Evolutionary conservation across 2,113 vertebrate genomes (phyloP), one percentile per base, ranked within the genome.

Genomic region (Perccottus glenii): DNA sequence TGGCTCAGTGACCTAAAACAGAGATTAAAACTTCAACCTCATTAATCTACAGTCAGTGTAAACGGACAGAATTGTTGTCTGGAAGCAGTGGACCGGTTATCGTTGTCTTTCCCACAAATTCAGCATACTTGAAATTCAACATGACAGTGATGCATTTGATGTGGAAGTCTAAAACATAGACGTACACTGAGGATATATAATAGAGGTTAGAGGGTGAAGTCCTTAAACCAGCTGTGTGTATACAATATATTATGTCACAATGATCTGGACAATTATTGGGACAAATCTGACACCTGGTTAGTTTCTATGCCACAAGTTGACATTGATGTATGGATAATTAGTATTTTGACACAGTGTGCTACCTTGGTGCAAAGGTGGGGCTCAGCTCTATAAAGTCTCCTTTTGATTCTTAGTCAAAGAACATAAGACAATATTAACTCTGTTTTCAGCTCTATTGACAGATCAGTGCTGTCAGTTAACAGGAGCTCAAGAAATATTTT

Each of bases 91-190:
- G 45, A 66, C 56, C 27, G 67, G 40, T 2, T 65, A 59, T 4
- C 44, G 49, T 43, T 48, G 48, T 50, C 57, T 68, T 27, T 74
- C 45, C n/a, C 5, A 38, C 46, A 64, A 32, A 46, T 56, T 73
- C 46, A 49, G 59, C 67, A 61, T 53, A 57, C 61, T 36, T 76
- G 49, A 78, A 85, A 87, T 80, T 76, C 69, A 81, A 83, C 74
- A 76, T 44, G 14, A 45, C 11, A 49, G 64, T 81, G 78, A 77
- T 79, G 70, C 53, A 77, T 81, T 63, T 81, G 60, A 81, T 67
- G 64, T 63, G 43, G 14, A 58, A 47, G 16, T 67, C 58, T 71
- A 71, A 85, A 77, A 67, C 72, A 66, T 61, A 50, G 67, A 73
- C 38, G 52, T 16, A 68, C 11, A 49, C 6, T 47, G 14, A 46